Evolutionary conservation across 2,888 invertebrate genomes (phyloP).

Genomic region (Drosophila melanocephala): DNA sequence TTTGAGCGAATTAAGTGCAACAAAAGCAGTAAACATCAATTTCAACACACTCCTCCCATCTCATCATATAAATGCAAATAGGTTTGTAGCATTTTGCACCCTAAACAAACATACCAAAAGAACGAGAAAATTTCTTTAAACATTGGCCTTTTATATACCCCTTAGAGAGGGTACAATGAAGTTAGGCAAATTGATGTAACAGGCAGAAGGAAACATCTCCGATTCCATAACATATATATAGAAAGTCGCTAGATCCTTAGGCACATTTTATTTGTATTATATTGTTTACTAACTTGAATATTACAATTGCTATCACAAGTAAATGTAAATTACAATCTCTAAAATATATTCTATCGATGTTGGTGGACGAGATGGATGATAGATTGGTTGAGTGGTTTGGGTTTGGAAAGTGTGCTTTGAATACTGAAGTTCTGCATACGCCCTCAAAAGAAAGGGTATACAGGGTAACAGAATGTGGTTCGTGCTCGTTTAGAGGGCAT

Average conservation of each 20-base stretch:
- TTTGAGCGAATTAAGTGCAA: conserved; percentile 62
- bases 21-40: conserved; percentile 18
- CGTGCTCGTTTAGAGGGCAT: conserved; percentile 20
- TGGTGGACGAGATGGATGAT: background rate
- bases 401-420: background rate
- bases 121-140: background rate
- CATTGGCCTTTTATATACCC: background rate
- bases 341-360: background rate
- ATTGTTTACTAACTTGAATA: background rate
- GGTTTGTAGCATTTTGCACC: conserved; percentile 39
- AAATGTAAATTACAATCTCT: background rate
- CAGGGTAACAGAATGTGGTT: conserved; percentile 6
- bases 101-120: conserved; percentile 18
- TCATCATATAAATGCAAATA: conserved; percentile 47
- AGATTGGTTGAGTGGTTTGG: no score
- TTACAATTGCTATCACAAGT: background rate
- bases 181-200: background rate
- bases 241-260: background rate
- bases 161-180: background rate
- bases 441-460: background rate
- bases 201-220: background rate
- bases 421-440: background rate
- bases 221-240: background rate
- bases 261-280: background rate
- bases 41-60: background rate